Evolutionary conservation across 2,888 invertebrate species (phyloP).

Genomic region (Drosophila anceps): DNA sequence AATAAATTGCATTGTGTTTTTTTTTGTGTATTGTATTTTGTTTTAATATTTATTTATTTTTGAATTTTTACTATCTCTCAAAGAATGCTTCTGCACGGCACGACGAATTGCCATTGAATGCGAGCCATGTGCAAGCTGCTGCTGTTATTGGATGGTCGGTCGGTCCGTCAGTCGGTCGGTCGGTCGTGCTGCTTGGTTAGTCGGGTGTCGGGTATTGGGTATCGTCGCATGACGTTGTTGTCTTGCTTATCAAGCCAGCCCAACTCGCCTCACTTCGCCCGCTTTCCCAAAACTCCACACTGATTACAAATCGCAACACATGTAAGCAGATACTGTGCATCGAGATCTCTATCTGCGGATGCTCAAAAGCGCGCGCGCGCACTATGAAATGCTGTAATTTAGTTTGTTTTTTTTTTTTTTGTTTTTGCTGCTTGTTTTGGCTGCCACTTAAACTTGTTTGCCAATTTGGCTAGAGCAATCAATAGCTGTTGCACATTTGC

Average conservation of each 20-base stretch:
- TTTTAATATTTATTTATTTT: slow-evolving; percentile 5
- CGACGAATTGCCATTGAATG: slow-evolving; percentile 47
- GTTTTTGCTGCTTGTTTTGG: not conserved
- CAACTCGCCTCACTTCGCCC: not conserved
- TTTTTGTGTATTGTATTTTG: not conserved
- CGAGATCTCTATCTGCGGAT: slow-evolving; percentile 12
- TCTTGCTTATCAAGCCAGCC: slow-evolving; percentile 53
- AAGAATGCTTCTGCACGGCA: slow-evolving; percentile 61
- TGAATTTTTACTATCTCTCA: slow-evolving; percentile 2
- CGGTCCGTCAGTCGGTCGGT: slow-evolving; percentile 12
- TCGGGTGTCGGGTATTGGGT: slow-evolving; percentile 32
- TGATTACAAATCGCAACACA: slow-evolving; percentile 40
- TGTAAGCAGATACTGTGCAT: slow-evolving; percentile 30
- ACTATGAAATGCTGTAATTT: slow-evolving; percentile 56
- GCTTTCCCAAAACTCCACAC: slow-evolving; percentile 20
- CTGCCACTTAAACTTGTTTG: slow-evolving; percentile 59
- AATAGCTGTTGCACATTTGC: slow-evolving; percentile 39
- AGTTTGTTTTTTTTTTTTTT: not conserved
- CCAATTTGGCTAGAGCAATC: slow-evolving; percentile 56
- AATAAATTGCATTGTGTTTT: slow-evolving; percentile 30
- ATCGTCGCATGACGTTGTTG: slow-evolving; percentile 50
- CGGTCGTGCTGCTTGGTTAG: slow-evolving; percentile 30
- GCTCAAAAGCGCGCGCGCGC: slow-evolving; percentile 26
- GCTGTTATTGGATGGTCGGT: slow-evolving; percentile 20
- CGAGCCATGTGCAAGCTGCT: slow-evolving; percentile 39